These are phyloP conservation scores for Scaptomyza montana DNA, from an alignment of 1,140 invertebrate genomes.

Conservation along the genomic window DNA sequence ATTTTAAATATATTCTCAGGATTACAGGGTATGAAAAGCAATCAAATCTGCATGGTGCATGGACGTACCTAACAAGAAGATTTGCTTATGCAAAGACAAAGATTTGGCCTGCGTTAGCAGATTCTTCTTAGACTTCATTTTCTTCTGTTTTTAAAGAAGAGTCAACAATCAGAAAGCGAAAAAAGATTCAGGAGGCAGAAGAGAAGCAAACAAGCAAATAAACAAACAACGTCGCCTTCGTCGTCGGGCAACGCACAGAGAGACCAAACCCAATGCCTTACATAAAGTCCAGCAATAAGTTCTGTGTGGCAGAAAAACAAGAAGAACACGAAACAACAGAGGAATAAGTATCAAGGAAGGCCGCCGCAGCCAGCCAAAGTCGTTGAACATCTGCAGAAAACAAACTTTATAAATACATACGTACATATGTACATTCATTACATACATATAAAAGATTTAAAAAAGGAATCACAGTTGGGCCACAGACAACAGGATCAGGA, in stretches of 20 bases:
- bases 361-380: conserved; percentile 14
- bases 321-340: conserved; percentile 6
- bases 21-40: conserved; percentile 44
- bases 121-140: not conserved
- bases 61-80: conserved; percentile 6
- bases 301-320: conserved; percentile 19
- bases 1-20: not conserved
- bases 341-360: conserved; percentile 11
- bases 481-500: conserved; percentile 72
- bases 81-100: conserved; percentile 11
- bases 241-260: not conserved
- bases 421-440: too few species aligned
- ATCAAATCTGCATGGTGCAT: conserved; percentile 44
- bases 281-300: conserved; percentile 51
- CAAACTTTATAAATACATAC: conserved; percentile 30
- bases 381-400: conserved; percentile 58
- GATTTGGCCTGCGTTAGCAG: not conserved
- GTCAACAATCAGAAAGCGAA: conserved; percentile 43
- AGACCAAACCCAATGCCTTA: conserved; percentile 72
- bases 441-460: not conserved
- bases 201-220: not conserved
- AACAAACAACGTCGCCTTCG: conserved; percentile 5
- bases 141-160: not conserved
- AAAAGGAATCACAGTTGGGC: conserved; percentile 74
- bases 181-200: conserved; percentile 25